Percentiles rank a stretch among this genome's conserved stretches.
phyloP scores from a whole-genome alignment of 1,140 invertebrate genomes.

The Thaumatotibia leucotreta region DNA sequence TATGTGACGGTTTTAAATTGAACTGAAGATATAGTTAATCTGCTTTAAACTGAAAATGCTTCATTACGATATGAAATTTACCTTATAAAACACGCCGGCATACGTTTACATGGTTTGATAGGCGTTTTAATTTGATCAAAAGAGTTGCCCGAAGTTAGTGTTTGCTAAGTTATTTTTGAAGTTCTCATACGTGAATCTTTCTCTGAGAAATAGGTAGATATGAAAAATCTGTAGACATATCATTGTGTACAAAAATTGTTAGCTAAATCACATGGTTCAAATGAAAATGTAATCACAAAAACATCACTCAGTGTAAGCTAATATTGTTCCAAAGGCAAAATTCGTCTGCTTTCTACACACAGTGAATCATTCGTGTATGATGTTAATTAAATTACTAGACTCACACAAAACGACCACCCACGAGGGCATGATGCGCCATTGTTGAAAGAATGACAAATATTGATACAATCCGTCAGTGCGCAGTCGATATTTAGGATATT shows the following conservation, averaged over 20 bases:
- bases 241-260: background rate
- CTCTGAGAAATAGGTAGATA: background rate
- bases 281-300: background rate
- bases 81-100: background rate
- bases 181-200: background rate
- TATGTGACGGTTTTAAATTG: slow-evolving; percentile 28
- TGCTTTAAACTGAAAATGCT: background rate
- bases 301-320: slow-evolving; percentile 7
- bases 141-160: background rate
- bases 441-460: slow-evolving; percentile 56
- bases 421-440: slow-evolving; percentile 35
- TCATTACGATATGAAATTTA: background rate
- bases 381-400: slow-evolving; percentile 55
- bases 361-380: slow-evolving; percentile 35
- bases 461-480: slow-evolving; percentile 33
- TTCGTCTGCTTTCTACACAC: slow-evolving; percentile 22
- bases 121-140: background rate
- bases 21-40: background rate
- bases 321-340: background rate
- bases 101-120: background rate
- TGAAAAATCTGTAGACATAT: background rate
- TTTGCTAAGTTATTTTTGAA: background rate
- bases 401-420: slow-evolving; percentile 39
- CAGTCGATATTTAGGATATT: slow-evolving; percentile 7
- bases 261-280: background rate